Conservation (phyloP, 2,888 invertebrate species). For the Pseudococcus jackbeardsleyi region DNA sequence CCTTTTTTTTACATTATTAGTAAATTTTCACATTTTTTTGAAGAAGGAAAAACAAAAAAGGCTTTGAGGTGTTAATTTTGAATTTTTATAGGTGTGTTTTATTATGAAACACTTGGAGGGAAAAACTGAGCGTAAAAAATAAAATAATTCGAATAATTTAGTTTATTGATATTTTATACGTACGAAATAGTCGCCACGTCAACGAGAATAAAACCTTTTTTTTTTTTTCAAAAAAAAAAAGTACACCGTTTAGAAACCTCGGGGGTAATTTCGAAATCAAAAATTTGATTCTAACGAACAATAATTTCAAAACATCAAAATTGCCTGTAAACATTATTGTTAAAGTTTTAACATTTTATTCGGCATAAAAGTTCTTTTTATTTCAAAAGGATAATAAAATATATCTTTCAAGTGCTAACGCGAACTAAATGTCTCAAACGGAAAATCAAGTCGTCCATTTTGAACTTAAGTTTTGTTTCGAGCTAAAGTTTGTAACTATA, state of each 20-base stretch:
- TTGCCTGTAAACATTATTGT: conserved; percentile 63
- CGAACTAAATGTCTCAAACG: conserved; percentile 65
- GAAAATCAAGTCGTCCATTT: conserved; percentile 65
- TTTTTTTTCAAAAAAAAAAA: too few relatives aligned
- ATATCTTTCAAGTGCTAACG: conserved; percentile 65
- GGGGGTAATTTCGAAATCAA: conserved; percentile 42
- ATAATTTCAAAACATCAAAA: conserved; percentile 47
- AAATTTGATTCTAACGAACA: conserved; percentile 48
- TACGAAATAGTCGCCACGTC: not conserved
- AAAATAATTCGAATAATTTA: too few relatives aligned
- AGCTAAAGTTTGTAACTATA: conserved; percentile 60
- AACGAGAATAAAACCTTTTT: not conserved
- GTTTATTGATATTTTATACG: not conserved
- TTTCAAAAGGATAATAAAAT: conserved; percentile 61
- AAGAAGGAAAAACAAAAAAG: too few relatives aligned
- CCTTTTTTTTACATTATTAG: too few relatives aligned
- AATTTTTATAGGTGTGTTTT: too few relatives aligned
- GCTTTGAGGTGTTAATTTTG: too few relatives aligned
- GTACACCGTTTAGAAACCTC: not conserved
- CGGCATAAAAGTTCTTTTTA: conserved; percentile 60
- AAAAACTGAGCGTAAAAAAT: too few relatives aligned
- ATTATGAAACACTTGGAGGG: too few relatives aligned
- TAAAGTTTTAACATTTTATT: conserved; percentile 60
- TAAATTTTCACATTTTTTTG: too few relatives aligned
- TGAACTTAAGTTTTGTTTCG: conserved; percentile 61